phyloP scores from a whole-genome alignment of 2,888 invertebrate species.

The Argynnis bischoffii region DNA sequence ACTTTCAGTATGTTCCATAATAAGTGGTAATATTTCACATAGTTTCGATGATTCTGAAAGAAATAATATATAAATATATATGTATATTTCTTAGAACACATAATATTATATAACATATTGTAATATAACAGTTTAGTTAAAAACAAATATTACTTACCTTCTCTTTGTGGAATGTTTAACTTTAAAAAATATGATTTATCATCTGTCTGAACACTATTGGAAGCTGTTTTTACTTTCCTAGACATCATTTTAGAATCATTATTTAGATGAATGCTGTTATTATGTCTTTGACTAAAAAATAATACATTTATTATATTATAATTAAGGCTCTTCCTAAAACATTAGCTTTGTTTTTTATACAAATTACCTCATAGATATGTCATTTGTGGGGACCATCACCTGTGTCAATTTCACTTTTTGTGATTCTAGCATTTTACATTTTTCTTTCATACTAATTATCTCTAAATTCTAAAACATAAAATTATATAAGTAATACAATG shows the following conservation, averaged over 20 bases:
- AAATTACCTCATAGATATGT: slow-evolving; percentile 61
- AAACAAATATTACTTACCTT: slow-evolving; percentile 29
- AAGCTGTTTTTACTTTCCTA: slow-evolving; percentile 48
- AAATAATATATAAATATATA: not conserved
- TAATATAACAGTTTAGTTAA: too few species aligned
- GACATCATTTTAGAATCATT: slow-evolving; percentile 41
- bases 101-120: too few species aligned
- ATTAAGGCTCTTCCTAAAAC: not conserved
- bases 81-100: too few species aligned
- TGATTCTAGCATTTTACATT: slow-evolving; percentile 72
- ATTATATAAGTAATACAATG: too few species aligned
- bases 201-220: slow-evolving; percentile 62
- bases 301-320: not conserved
- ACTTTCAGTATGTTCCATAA: slow-evolving; percentile 53
- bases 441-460: slow-evolving; percentile 81
- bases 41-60: slow-evolving; percentile 52
- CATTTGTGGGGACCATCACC: slow-evolving; percentile 61
- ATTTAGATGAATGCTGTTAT: slow-evolving; percentile 43
- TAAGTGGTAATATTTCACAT: slow-evolving; percentile 51
- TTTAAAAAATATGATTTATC: slow-evolving; percentile 54
- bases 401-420: slow-evolving; percentile 70
- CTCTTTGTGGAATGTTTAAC: slow-evolving; percentile 48
- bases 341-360: not conserved
- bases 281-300: slow-evolving; percentile 53
- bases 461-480: slow-evolving; percentile 76